Evolutionary conservation across 2,888 invertebrate species (phyloP).

Genomic region (Heliconius aoede): DNA sequence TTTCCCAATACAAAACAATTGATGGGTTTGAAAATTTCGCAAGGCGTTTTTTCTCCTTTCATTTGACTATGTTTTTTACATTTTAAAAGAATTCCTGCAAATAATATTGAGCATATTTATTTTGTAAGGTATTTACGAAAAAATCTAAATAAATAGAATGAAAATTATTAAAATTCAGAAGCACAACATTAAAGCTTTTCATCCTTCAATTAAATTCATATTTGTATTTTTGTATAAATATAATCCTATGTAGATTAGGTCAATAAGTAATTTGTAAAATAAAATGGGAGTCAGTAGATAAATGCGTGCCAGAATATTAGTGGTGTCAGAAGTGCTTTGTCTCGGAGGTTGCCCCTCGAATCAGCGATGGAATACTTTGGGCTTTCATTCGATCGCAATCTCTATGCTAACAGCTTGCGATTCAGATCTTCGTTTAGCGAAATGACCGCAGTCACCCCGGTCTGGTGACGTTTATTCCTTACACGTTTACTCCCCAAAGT

Average conservation of each 20-base stretch:
- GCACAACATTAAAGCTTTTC: background rate
- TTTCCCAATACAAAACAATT: slow-evolving; percentile 77
- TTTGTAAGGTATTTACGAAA: background rate
- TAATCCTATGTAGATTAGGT: background rate
- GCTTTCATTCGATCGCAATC: slow-evolving; percentile 82
- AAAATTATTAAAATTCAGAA: too few relatives aligned
- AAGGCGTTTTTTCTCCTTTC: slow-evolving; percentile 61
- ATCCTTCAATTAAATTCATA: background rate
- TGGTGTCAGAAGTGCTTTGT: slow-evolving; percentile 73
- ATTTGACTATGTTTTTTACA: slow-evolving; percentile 61
- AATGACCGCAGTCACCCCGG: slow-evolving; percentile 82
- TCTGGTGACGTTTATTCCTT: slow-evolving; percentile 80
- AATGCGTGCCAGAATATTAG: slow-evolving; percentile 72
- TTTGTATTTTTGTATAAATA: background rate
- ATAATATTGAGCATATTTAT: background rate
- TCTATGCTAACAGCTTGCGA: slow-evolving; percentile 84
- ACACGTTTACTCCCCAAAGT: slow-evolving; percentile 80
- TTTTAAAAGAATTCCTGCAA: slow-evolving; percentile 48
- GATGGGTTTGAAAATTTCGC: slow-evolving; percentile 65
- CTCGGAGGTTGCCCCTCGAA: slow-evolving; percentile 74
- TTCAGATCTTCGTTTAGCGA: slow-evolving; percentile 84
- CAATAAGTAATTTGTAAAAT: slow-evolving; percentile 53
- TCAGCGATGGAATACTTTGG: slow-evolving; percentile 79
- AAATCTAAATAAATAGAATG: background rate
- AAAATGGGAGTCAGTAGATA: slow-evolving; percentile 72